Evolutionary conservation across 2,888 invertebrate species (phyloP).

Genomic region (Tachina fera): DNA sequence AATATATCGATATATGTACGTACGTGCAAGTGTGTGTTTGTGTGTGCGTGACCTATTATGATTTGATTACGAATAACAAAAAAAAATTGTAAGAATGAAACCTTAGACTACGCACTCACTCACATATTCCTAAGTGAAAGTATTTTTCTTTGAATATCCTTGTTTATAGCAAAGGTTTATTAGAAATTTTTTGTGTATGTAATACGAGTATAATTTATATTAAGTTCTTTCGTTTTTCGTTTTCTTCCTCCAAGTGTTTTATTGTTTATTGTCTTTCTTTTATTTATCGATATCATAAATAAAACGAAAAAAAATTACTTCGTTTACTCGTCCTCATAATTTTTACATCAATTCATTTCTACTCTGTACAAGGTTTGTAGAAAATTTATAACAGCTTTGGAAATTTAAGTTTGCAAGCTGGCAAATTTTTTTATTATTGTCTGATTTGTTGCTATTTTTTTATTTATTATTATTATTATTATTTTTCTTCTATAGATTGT

Average conservation of each 20-base stretch:
- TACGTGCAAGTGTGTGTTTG: background rate
- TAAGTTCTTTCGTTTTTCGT: conserved; percentile 51
- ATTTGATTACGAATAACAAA: conserved; percentile 21
- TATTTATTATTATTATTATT: conserved; percentile 11
- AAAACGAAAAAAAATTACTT: conserved; percentile 8
- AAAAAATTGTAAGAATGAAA: conserved; percentile 17
- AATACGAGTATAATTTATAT: conserved; percentile 9
- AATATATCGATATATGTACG: background rate
- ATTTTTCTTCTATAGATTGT: background rate
- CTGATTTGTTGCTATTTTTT: background rate
- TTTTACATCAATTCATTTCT: background rate
- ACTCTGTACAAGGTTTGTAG: conserved; percentile 8
- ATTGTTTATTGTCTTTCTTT: background rate
- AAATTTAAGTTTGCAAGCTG: conserved; percentile 36
- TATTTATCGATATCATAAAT: conserved; percentile 28
- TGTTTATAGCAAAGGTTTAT: background rate
- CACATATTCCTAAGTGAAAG: background rate
- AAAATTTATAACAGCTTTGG: conserved; percentile 35
- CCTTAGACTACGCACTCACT: background rate
- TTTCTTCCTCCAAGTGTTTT: background rate
- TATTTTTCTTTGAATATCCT: background rate
- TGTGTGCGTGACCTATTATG: conserved; percentile 18
- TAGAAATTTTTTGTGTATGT: conserved; percentile 1
- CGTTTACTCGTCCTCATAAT: conserved; percentile 1
- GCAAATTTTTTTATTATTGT: conserved; percentile 26